Evolutionary conservation across 2,797 vertebrate genomes (phyloP).

Genomic region (Leucoraja ocellata): DNA sequence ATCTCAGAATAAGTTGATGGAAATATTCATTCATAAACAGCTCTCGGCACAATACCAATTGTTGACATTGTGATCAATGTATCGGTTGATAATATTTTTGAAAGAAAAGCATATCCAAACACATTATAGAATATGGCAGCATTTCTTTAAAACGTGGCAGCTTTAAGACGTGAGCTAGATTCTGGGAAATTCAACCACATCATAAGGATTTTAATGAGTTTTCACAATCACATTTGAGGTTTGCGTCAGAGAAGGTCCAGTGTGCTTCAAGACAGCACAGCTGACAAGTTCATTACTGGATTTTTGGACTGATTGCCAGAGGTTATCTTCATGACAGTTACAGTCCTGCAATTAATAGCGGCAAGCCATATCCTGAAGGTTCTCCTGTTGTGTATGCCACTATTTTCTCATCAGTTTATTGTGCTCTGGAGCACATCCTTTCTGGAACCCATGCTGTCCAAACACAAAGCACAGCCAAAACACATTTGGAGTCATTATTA

Average conservation of each 20-base stretch:
- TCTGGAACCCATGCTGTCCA: not conserved
- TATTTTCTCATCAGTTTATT: not conserved
- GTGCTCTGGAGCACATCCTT: not conserved
- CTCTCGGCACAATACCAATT: not conserved
- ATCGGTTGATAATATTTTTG: not conserved
- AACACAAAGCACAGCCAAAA: not conserved
- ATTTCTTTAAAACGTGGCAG: not conserved
- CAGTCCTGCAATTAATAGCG: constrained; percentile 7
- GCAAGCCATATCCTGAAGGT: not conserved
- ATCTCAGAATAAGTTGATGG: not conserved
- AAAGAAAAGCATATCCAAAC: not conserved
- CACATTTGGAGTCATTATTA: not conserved
- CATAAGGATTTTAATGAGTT: not conserved
- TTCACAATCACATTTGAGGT: not conserved
- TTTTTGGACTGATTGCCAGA: not conserved
- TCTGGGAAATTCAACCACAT: not conserved
- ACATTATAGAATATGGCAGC: not conserved
- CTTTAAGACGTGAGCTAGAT: not conserved
- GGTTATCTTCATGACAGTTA: not conserved
- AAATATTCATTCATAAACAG: not conserved
- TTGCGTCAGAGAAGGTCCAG: not conserved
- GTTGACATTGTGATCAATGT: not conserved
- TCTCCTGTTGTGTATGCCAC: not conserved
- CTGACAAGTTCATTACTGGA: not conserved
- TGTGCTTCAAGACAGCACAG: not conserved